phyloP scores from a whole-genome alignment of 2,888 invertebrate species.

The Perithous albicinctus region DNA sequence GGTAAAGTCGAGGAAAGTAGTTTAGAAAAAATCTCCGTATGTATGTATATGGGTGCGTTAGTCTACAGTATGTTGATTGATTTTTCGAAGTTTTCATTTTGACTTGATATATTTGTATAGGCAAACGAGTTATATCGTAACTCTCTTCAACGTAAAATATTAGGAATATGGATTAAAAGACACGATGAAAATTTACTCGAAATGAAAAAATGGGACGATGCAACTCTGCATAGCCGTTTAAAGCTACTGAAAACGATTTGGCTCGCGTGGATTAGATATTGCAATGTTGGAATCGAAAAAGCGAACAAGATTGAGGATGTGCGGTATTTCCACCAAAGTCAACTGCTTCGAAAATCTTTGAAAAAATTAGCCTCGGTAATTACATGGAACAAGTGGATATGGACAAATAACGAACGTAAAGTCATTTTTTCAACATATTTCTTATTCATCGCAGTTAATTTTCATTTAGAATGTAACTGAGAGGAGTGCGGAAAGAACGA shows the following conservation, averaged over 20 bases:
- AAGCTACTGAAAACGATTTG: conserved; percentile 63
- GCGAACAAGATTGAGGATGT: conserved; percentile 18
- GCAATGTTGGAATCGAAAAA: conserved; percentile 59
- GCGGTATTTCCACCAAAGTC: conserved; percentile 35
- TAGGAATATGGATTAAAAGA: conserved; percentile 33
- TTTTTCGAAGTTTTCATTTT: conserved; percentile 20
- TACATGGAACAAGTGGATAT: not conserved
- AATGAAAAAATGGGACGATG: conserved; percentile 37
- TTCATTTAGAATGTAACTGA: conserved; percentile 57
- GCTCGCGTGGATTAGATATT: conserved; percentile 64
- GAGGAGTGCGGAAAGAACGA: conserved; percentile 26
- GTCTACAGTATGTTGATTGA: too few species aligned
- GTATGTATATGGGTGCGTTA: too few species aligned
- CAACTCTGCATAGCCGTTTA: conserved; percentile 40
- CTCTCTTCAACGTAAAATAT: conserved; percentile 26
- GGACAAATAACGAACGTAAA: not conserved
- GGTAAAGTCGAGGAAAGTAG: too few species aligned
- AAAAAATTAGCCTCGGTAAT: conserved; percentile 63
- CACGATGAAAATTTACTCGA: not conserved
- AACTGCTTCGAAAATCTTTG: conserved; percentile 64
- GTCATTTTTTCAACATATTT: not conserved
- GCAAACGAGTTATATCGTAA: conserved; percentile 39
- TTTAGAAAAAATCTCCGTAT: too few species aligned
- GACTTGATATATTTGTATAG: conserved; percentile 25
- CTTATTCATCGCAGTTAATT: not conserved